Evolutionary conservation across 2,888 invertebrate genomes (phyloP), one percentile per base, ranked within the genome.

Genomic region (Lissocephala sabroskyi): DNA sequence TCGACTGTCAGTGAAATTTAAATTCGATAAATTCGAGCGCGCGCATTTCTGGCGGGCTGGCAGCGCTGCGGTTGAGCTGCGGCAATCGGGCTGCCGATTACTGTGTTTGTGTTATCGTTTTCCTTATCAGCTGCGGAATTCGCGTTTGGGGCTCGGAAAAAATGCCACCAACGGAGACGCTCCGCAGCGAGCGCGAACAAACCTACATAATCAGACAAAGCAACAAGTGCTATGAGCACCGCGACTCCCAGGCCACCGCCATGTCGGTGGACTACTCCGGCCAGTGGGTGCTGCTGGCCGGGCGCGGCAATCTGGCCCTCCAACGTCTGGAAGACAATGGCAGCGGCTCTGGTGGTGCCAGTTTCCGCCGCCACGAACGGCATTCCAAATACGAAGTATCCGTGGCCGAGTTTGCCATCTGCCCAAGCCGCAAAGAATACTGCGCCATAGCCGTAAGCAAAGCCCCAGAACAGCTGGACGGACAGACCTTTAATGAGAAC

Each of bases 321-420:
- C 87, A 95, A 65, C 90, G 91, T 66, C 85, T 96, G 40, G 83
- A 83, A 17, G 81, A 82, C 7, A 7, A 7, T 23, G 23, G 23
- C 7, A 23, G 23, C 23, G 7, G 23, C 7, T 5, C 3, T 23
- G 7, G 7, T 23, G 7, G 3, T 43, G 74, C 68, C 89, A 66
- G 87, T 1, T 86, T 94, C 7, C 89, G 90, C 60, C 94, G 94
- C 73, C 92, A 94, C 78, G 91, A 92, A 19, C 87, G 95, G 14
- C 93, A 95, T 78, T 96, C 95, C 79, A 96, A 97, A 86, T 96
- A 96, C 85, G 96, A 97, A 82, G 94, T 96, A 1, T 93, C 93
- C 3, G 92, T 94, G 10, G 95, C 96, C 0, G 96, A 96, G 85
- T 97, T 96, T 93, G 96, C 95, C 81, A 95, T 94, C 42, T 92